Base-by-base conservation (phyloP, 2,113 vertebrate species). In the Nestor notabilis region DNA sequence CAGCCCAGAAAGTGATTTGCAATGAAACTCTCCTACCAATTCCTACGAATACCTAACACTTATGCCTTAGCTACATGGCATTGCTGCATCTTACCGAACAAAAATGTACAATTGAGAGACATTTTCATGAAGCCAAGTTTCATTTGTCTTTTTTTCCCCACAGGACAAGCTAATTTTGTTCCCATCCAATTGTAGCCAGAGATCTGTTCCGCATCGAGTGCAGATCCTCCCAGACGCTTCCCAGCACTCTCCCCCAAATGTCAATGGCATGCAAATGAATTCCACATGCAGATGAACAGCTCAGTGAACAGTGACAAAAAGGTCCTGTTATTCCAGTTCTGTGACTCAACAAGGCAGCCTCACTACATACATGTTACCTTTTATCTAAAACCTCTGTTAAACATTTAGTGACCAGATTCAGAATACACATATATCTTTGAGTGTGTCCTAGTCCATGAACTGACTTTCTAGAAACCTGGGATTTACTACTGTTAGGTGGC, bases 221-320 rank as follows among this genome's bases (percentile, higher is more conserved):
- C 52, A 61, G 85, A 89, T 91, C 82, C 78, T 93, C 91, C 55
- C 47, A 76, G 93, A 92, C 41, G 37, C 90, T 95, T 93, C 82
- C 68, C 50, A 75, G 85, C 0, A 0, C 87, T 88, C 74, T 83
- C 61, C 85, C 95, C 39, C 63, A 95, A 95, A 95, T 90, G 95
- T 94, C 96, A 97, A 71, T 77, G 37, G 85, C 58, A 65, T 93
- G 96, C 93, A 98, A 94, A 97, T 89, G 63, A 90, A 83, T 95
- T 97, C 96, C 96, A 96, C 60, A 96, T 90, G 89, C 93, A 97
- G 97, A 98, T 71, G 66, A 97, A 96, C 78, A 87, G 85, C 74
- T 94, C 91, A 56, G 29, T 86, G 90, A 92, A 90, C 33, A 33
- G 60, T 69, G 82, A 95, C 47, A 83, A 63, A 82, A 78, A n/a